phyloP scores from a whole-genome alignment of 2,797 vertebrate genomes.

The Acropternis orthonyx region DNA sequence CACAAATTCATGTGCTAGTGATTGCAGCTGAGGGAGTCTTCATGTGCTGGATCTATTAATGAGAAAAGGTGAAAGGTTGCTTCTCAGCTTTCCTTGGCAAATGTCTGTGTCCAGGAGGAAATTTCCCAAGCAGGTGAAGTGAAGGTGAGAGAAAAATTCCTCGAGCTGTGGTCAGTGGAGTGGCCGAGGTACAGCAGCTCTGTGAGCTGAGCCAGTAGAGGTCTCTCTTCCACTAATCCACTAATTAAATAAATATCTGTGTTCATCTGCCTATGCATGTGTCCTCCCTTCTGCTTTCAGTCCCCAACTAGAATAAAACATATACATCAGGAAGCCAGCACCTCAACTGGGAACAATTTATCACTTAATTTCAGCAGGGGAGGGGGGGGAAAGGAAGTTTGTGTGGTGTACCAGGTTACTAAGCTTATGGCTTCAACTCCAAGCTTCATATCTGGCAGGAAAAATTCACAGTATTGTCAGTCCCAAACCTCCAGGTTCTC shows the following conservation, averaged over 20 bases:
- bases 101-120: not conserved
- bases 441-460: not conserved
- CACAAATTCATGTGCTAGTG: not conserved
- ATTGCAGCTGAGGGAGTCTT: not conserved
- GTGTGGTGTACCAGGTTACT: not conserved
- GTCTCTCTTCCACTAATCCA: conserved; percentile 62
- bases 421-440: not conserved
- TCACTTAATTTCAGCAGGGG: too few species aligned
- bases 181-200: not conserved
- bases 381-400: too few species aligned
- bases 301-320: not conserved
- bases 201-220: conserved; percentile 53
- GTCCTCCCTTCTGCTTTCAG: not conserved
- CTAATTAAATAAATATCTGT: not conserved
- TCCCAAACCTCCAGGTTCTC: not conserved
- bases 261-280: fast-evolving
- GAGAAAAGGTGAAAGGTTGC: not conserved
- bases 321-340: not conserved
- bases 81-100: not conserved
- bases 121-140: not conserved
- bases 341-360: not conserved
- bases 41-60: not conserved
- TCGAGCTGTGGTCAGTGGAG: fast-evolving
- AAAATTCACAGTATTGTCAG: not conserved
- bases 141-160: not conserved